Percentiles rank a stretch among this genome's conserved stretches.
Evolutionary conservation across 2,888 invertebrate species (phyloP).

Genomic region (Alentia gelatinosa): DNA sequence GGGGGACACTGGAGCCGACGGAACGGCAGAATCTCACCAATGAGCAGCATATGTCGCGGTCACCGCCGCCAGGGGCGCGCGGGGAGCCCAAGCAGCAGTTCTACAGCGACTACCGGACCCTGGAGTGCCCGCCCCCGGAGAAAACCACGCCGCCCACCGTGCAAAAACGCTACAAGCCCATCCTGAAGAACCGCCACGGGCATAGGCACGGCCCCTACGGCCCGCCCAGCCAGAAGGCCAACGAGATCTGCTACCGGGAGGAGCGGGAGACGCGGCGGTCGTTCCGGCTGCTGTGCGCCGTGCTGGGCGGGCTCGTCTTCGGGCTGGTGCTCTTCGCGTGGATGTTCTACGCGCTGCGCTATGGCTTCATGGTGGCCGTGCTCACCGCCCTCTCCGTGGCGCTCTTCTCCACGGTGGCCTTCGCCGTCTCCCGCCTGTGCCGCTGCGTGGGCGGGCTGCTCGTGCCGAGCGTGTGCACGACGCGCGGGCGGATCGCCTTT

Average conservation of each 20-base stretch:
- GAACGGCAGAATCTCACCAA: constrained; percentile 43
- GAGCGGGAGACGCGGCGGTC: constrained; percentile 32
- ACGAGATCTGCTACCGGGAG: constrained; percentile 59
- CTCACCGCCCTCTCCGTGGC: constrained; percentile 53
- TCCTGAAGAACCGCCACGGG: constrained; percentile 58
- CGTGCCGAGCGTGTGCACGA: constrained; percentile 65
- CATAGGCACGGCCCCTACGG: constrained; percentile 40
- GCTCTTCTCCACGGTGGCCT: constrained; percentile 56
- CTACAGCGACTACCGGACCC: constrained; percentile 62
- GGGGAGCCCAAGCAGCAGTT: not conserved
- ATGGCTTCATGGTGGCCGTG: constrained; percentile 60
- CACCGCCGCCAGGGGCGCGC: not conserved
- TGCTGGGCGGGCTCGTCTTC: constrained; percentile 62
- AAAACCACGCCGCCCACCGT: not conserved
- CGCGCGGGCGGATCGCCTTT: constrained; percentile 64
- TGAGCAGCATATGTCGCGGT: not conserved
- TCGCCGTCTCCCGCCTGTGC: constrained; percentile 62
- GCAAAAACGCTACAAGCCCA: constrained; percentile 58
- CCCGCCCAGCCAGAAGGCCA: constrained; percentile 50
- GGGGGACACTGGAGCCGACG: constrained; percentile 28
- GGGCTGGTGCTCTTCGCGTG: constrained; percentile 63
- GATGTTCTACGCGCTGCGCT: constrained; percentile 64
- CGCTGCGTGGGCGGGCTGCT: constrained; percentile 64
- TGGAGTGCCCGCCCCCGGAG: constrained; percentile 55
- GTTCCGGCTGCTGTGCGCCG: constrained; percentile 57